Evolutionary conservation across 2,797 vertebrate species (phyloP), one percentile per base, ranked within the genome.

Genomic region (Remorina albescens): DNA sequence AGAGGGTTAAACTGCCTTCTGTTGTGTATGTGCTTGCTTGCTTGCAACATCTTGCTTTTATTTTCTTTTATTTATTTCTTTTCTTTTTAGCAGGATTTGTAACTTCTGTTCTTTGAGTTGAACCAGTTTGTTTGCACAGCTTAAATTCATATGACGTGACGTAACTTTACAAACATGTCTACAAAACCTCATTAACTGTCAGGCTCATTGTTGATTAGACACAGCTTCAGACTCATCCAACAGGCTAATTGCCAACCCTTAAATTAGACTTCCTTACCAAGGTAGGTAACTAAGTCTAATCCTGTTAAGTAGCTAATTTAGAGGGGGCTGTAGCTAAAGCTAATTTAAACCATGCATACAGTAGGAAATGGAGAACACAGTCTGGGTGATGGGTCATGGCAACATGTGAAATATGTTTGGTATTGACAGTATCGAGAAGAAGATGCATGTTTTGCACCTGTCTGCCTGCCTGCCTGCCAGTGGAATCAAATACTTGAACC

Each of bases 251-350:
- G 78, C 74, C 80, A 81, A 46, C 87, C 67, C 68, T 59, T 77
- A 85, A 91, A 89, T 91, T 83, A 76, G 79, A 80, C 63, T 86
- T 86, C 71, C 87, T 84, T 75, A 83, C 63, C 2, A 73, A 68
- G 78, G 87, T 80, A 87, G 84, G 84, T 87, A 88, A 86, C 58
- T 2, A 85, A 82, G 60, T 71, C 63, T 91, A 90, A 90, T 91
- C 86, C 88, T 79, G 67, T 75, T 85, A 90, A 88, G 74, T 73
- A 84, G 82, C 55, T 88, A 86, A 92, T 91, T 91, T 91, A 74
- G 55, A 82, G 78, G 54, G 82, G 82, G 76, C 47, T n/a, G 69
- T 19, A 13, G 83, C 71, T 90, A 83, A 83, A 82, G 68, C 78
- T 44, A 32, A 71, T 85, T 75, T 63, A 75, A 47, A n/a, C 67